Base-by-base conservation (phyloP, 2,113 vertebrate genomes). In the Gymnobelideus leadbeateri region DNA sequence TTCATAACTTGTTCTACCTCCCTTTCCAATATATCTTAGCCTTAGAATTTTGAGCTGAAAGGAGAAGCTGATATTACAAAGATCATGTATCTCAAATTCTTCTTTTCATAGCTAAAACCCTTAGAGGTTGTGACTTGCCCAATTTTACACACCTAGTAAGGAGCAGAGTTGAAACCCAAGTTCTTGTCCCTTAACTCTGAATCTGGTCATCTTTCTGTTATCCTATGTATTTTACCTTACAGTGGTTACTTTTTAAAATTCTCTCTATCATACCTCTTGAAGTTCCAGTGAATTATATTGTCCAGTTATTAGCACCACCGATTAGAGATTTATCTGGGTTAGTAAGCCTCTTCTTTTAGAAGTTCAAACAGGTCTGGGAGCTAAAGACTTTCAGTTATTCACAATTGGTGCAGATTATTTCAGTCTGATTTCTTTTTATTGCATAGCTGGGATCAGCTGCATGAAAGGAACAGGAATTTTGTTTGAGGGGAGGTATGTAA, bases 311-410 rank as follows among this genome's bases (percentile, higher is more conserved):
- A n/a, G 31, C 14, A n/a, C 37, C 96, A 6, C 68, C 68, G 51
- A 24, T 21, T 89, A 61, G 90, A 92, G 55, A 54, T 92, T 46
- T 89, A 92, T 53, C 92, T 94, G 53, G 16, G n/a, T 95, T 91
- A 53, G 9, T 92, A 53, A 92, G 84, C 89, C 51, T 95, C 54
- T 43, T 91, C 53, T 91, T 94, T 93, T 51, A 24, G 51, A 92
- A 93, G 54, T 46, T 1, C 50, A 89, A 12, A 28, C 53, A 68
- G 19, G 49, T 94, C 53, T 28, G 55, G 43, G 9, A 90, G 19
- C 43, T 14, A 23, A 90, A n/a, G 11, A 77, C 61, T 77, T 68
- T 37, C 61, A 77, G 61, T 77, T 77, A 77, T 37, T 77, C 16
- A 53, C 3, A 7, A 77, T 16, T 49, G 28, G 51, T 89, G 54